Base-by-base conservation (phyloP, 2,113 vertebrate genomes). In the Crotalus viridis region DNA sequence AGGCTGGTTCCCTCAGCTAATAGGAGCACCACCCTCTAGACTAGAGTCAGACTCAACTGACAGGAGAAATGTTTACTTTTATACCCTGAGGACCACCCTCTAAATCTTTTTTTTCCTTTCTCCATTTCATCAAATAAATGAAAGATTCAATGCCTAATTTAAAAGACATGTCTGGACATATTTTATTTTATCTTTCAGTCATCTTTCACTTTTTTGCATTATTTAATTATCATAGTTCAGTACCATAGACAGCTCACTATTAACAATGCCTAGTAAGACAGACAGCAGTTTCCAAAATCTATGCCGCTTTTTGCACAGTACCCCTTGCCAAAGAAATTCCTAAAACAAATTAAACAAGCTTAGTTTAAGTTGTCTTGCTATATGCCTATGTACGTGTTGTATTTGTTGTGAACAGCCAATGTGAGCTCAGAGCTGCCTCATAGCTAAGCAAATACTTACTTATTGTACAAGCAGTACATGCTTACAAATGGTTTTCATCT, bases 241-340 rank as follows among this genome's bases (percentile, higher is more conserved):
- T 52, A 43, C 46, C 0, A 0, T 8, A 57, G 88, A 92, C 87
- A 61, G 86, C 12, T 52, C 86, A 57, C 2, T 56, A 91, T 26
- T 4, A 94, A 0, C 10, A 46, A 17, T 0, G 24, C 1, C 24
- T 1, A 19, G 21, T 5, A 48, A 46, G 15, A 4, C 22, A 69
- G 0, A 86, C 39, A 7, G 88, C 3, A 90, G 8, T 96, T 95
- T 96, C 90, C 93, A 94, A 96, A 96, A 95, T 87, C 95, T 59
- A 74, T 15, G 64, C 13, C 64, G 17, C 28, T 33, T 33, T 74
- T 33, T 74, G 13, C 64, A 33, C 64, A 74, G 28, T 6, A n/a
- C n/a, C 64, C 13, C 15, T 39, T 81, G 33, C 15, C 33, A 81
- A 81, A 39, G 69, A 15, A 39, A 39, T 39, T 81, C 15, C n/a